Conservation (phyloP, 2,888 invertebrate genomes). For the Cephus spinipes region DNA sequence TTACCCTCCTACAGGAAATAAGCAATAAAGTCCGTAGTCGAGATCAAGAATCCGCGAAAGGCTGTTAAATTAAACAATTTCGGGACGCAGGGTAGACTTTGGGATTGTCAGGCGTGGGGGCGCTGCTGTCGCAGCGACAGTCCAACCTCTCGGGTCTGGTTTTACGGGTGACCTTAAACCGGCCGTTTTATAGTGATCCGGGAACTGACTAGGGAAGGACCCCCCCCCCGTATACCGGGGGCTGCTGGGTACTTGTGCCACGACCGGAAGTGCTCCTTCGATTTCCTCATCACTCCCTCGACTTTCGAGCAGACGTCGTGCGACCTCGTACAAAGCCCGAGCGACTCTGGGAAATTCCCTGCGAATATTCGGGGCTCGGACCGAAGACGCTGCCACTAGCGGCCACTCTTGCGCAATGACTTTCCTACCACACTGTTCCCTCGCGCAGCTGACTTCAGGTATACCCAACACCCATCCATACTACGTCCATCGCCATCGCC, state of each 20-base stretch:
- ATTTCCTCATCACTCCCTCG: neutral
- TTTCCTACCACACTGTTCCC: neutral
- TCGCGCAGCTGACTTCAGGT: neutral
- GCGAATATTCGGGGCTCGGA: neutral
- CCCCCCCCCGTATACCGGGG: neutral
- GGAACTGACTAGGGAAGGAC: slow-evolving; percentile 7
- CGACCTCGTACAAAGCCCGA: neutral
- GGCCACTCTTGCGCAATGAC: neutral
- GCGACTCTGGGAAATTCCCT: neutral
- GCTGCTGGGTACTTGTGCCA: neutral
- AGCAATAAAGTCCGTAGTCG: neutral
- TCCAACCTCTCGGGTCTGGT: slow-evolving; percentile 8
- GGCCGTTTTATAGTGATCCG: slow-evolving; percentile 20
- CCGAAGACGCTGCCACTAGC: no score
- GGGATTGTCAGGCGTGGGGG: neutral
- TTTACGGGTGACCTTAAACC: slow-evolving; percentile 17
- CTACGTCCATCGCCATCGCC: neutral
- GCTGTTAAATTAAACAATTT: neutral
- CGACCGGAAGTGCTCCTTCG: neutral
- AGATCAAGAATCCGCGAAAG: slow-evolving; percentile 3
- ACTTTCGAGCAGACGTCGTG: neutral
- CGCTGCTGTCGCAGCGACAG: neutral
- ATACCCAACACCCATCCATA: neutral
- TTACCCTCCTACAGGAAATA: neutral
- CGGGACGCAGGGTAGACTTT: neutral